Evolutionary conservation across 2,888 invertebrate genomes (phyloP).

Genomic region (Diadegma fenestrale): DNA sequence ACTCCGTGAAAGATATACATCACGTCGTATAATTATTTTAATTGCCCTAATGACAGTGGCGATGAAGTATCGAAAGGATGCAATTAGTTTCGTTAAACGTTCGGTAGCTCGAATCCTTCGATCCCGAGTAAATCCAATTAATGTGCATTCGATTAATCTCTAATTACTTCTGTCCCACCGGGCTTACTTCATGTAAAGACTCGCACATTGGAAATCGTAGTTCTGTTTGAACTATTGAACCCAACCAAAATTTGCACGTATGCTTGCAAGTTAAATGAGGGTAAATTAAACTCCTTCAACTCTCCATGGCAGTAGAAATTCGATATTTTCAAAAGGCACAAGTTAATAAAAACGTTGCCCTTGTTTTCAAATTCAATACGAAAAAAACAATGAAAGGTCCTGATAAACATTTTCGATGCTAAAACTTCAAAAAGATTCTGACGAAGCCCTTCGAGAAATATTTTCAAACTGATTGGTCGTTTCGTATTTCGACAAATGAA

Average conservation of each 20-base stretch:
- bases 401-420: neutral
- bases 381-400: neutral
- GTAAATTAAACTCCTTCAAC: neutral
- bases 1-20: neutral
- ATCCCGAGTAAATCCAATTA: conserved; percentile 27
- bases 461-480: neutral
- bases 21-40: neutral
- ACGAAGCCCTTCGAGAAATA: neutral
- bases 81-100: conserved; percentile 34
- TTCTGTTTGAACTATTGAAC: conserved; percentile 19
- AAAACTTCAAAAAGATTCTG: neutral
- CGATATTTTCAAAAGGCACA: neutral
- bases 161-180: conserved; percentile 41
- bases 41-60: neutral
- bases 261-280: neutral
- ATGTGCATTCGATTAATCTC: conserved; percentile 54
- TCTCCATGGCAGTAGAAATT: neutral
- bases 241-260: conserved; percentile 11
- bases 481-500: neutral
- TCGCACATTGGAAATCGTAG: conserved; percentile 3
- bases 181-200: conserved; percentile 26
- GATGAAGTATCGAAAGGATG: conserved; percentile 30
- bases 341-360: neutral
- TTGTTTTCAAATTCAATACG: neutral
- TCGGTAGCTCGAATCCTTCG: conserved; percentile 19